Percentiles rank a stretch among this genome's conserved stretches.
These are phyloP conservation scores for Zygothrica quintamaculata DNA, from an alignment of 2,888 invertebrate genomes.

Conservation along the genomic window DNA sequence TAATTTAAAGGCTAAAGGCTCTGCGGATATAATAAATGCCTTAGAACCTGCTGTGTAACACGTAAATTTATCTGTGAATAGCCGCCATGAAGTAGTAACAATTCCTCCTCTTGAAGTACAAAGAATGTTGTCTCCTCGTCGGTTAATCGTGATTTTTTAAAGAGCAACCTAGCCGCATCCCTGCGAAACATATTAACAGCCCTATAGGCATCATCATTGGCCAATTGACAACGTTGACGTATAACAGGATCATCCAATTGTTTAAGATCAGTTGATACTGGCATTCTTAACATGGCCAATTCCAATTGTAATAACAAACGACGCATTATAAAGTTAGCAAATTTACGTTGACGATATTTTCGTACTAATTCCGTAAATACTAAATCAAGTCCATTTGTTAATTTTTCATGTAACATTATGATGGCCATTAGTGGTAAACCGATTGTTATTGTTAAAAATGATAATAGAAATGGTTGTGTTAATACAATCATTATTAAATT, in stretches of 20 bases:
- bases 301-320: constrained; percentile 54
- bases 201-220: constrained; percentile 17
- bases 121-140: not conserved
- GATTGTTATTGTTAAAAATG: not conserved
- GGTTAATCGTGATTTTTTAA: not conserved
- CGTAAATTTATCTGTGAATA: constrained; percentile 18
- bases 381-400: not conserved
- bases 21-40: constrained; percentile 30
- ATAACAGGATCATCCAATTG: constrained; percentile 2
- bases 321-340: constrained; percentile 47
- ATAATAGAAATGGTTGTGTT: not conserved
- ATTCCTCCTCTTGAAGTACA: constrained; percentile 43
- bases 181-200: constrained; percentile 51
- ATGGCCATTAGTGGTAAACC: not conserved
- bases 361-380: not conserved
- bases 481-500: not conserved
- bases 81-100: constrained; percentile 29
- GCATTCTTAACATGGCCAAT: constrained; percentile 29
- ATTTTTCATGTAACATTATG: not conserved
- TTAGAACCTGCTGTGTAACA: constrained; percentile 19
- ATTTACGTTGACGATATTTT: not conserved
- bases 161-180: constrained; percentile 41
- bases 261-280: not conserved
- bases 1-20: not conserved
- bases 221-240: constrained; percentile 7